These are phyloP conservation scores for Poecilus cupreus DNA, from an alignment of 2,888 invertebrate genomes.

Conservation along the genomic window DNA sequence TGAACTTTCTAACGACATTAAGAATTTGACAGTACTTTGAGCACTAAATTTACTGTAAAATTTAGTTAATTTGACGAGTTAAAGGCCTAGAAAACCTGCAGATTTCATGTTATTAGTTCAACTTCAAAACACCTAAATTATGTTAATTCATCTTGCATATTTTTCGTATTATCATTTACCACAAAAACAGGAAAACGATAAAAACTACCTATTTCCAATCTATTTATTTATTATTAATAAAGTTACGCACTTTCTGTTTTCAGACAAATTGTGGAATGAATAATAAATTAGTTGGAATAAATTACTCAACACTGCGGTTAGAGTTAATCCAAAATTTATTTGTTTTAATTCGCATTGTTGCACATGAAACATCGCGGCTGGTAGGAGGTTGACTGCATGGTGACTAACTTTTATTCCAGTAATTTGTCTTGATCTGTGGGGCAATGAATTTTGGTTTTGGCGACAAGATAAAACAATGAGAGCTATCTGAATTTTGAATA, in stretches of 20 bases:
- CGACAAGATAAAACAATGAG: background rate
- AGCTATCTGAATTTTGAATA: too few relatives aligned
- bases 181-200: background rate
- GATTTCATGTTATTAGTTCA: background rate
- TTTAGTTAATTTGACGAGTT: background rate
- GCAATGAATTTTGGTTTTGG: background rate
- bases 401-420: background rate
- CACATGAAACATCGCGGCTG: background rate
- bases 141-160: background rate
- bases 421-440: background rate
- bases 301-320: background rate
- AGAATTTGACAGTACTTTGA: background rate
- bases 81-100: background rate
- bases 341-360: background rate
- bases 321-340: constrained; percentile 1
- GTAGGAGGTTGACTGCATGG: background rate
- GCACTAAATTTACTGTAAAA: background rate
- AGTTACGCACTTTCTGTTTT: background rate
- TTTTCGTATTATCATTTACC: background rate
- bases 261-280: background rate
- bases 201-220: background rate
- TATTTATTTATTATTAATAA: background rate
- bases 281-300: background rate
- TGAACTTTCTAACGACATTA: background rate
- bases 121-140: too few relatives aligned